Evolutionary conservation across 2,797 vertebrate species (phyloP), one percentile per base, ranked within the genome.

Genomic region (Cirrhinus mrigala): DNA sequence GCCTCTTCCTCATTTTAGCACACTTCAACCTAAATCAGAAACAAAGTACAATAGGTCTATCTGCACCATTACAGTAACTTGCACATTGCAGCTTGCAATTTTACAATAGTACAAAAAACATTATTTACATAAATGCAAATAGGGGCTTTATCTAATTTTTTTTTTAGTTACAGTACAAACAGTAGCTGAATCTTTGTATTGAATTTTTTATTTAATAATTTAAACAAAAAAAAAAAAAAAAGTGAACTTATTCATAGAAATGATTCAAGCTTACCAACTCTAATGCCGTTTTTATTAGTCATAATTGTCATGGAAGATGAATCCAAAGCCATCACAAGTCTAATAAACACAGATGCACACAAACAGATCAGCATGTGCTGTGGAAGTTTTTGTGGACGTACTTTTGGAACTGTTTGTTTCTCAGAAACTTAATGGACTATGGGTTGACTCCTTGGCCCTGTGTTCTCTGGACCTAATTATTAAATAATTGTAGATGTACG

Each of bases 1-100:
- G 74, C 71, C 86, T 87, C 84, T 89, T 87, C 89, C 85, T 56
- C 86, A 88, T 90, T 90, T 88, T 54, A 4, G 79, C 29, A 44
- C 66, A 80, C 69, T 83, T 76, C 82, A 64, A 22, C 66, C 86
- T 82, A 78, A 81, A 85, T 85, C 85, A 86, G 27, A 87, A 76
- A 84, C 71, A 16, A 62, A 88, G 74, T 56, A 81, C 79, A 75
- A 77, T 81, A 71, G 84, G 56, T 74, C 46, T 22, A 20, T 70
- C 66, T 71, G 54, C 68, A 73, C 40, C 6, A 20, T 16, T 68
- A 33, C 27, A 52, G 60, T 68, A 68, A 29, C 77, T 64, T 58
- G 27, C 54, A 40, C 33, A 9, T 22, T 7, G 10, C 27, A 22
- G 48, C 73, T 54, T 75, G 48, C 11, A 33, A 33, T 22, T 75